Evolutionary conservation across 2,113 vertebrate genomes (phyloP), one percentile per base, ranked within the genome.

Genomic region (Tachysurus fulvidraco): DNA sequence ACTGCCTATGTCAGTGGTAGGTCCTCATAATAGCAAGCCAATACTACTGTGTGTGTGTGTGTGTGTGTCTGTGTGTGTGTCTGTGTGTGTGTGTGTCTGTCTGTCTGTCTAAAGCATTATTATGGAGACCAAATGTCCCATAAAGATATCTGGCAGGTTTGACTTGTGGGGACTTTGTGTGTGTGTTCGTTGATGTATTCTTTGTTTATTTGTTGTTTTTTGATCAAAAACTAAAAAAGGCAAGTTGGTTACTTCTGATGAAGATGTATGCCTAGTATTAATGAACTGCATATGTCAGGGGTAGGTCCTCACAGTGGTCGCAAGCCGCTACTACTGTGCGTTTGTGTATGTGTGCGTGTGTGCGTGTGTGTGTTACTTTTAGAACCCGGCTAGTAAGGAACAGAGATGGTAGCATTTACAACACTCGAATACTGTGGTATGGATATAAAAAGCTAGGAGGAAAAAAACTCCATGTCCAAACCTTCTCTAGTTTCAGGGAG

Each of bases 381-480:
- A 52, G 73, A 52, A 50, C 46, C 14, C 5, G 1, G 5, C 6
- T 57, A 21, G 54, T 21, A 36, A 12, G 41, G 7, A 77, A 10
- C 21, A 25, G 13, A 77, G n/a, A 30, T 57, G 28, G 16, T 17
- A 36, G 19, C 28, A 79, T 78, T 78, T 79, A 77, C 25, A 52
- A 57, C n/a, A 57, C 12, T 76, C 30, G n/a, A 78, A 55, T 78
- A 54, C 78, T 59, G 16, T 77, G 52, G 44, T 67, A 41, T 36
- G 52, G 73, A 46, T 81, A 86, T 84, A 86, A 79, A 80, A 86
- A 85, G 46, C 41, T 21, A n/a, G 13, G 6, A 9, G 25, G 16
- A 52, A 36, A 28, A 74, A 55, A 85, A 41, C 30, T 74, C 81
- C 60, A 77, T 19, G 19, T 65, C 59, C 41, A 78, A 62, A 65